Evolutionary conservation across 2,888 invertebrate genomes (phyloP).

Genomic region (Ochropleura plecta): DNA sequence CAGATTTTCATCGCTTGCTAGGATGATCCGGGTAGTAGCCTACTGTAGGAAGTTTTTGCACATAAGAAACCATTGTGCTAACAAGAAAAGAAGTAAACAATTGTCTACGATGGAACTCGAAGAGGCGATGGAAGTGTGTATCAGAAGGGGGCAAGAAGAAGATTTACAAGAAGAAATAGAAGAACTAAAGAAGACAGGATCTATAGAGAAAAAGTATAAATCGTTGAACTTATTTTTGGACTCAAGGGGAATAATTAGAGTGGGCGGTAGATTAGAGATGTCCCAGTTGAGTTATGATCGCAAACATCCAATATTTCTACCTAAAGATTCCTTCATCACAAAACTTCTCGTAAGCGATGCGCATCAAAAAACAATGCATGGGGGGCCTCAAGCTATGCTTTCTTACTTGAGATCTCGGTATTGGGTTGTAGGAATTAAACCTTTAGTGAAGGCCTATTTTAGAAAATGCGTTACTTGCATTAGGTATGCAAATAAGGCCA

Average conservation of each 20-base stretch:
- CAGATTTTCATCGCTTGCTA: not conserved
- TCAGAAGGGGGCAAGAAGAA: not conserved
- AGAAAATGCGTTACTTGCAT: constrained; percentile 8
- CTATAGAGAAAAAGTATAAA: not conserved
- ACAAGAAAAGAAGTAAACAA: constrained; percentile 1
- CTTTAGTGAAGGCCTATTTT: not conserved
- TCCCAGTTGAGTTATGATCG: too few species aligned
- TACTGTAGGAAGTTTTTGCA: constrained; percentile 2
- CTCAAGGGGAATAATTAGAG: too few species aligned
- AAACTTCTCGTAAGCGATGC: constrained; percentile 14
- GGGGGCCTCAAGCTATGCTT: constrained; percentile 28
- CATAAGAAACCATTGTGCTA: not conserved
- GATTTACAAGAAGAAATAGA: not conserved
- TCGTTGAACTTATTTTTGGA: not conserved
- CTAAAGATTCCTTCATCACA: not conserved
- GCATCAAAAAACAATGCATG: constrained; percentile 29
- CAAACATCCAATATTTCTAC: too few species aligned
- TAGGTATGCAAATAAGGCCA: not conserved
- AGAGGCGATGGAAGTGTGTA: too few species aligned
- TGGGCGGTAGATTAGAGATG: too few species aligned
- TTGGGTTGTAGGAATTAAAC: constrained; percentile 7
- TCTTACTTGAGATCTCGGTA: constrained; percentile 12
- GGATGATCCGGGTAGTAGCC: constrained; percentile 9
- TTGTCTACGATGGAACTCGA: not conserved
- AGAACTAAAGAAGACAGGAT: not conserved